Conservation (phyloP, 1,140 invertebrate species). For the Caenorhabditis tropicalis region DNA sequence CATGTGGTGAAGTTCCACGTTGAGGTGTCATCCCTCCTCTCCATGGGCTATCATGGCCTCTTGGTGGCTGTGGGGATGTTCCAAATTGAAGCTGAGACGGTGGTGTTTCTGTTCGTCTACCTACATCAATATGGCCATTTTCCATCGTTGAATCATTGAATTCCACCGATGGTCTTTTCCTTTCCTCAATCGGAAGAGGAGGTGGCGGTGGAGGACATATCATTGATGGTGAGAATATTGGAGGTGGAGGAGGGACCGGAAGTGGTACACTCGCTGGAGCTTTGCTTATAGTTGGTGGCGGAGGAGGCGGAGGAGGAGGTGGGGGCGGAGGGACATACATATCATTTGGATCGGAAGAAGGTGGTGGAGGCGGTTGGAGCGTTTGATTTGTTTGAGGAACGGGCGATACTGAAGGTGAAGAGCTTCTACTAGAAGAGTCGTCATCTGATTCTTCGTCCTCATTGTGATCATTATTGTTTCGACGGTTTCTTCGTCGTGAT, state of each 20-base stretch:
- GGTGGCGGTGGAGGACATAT: neutral
- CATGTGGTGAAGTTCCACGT: neutral
- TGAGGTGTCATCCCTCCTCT: neutral
- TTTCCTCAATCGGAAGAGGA: neutral
- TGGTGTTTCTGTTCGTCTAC: neutral
- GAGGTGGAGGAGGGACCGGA: constrained; percentile 22
- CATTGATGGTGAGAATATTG: constrained; percentile 4
- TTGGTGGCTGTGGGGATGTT: neutral
- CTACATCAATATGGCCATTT: neutral
- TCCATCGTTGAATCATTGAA: neutral
- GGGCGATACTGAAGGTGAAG: neutral
- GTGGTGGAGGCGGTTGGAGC: neutral
- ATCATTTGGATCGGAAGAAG: neutral
- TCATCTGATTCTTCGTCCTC: neutral
- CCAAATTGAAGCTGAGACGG: neutral
- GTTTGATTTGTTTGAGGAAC: neutral
- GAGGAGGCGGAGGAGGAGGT: neutral
- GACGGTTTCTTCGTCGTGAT: neutral
- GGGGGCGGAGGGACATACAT: no score
- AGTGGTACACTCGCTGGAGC: neutral
- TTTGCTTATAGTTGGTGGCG: neutral
- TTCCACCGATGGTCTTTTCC: neutral
- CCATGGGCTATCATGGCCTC: neutral
- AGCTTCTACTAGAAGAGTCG: neutral
- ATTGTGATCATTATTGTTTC: neutral